Evolutionary conservation across 2,888 invertebrate genomes (phyloP), one percentile per base, ranked within the genome.

Genomic region (Metacarcinus magister): DNA sequence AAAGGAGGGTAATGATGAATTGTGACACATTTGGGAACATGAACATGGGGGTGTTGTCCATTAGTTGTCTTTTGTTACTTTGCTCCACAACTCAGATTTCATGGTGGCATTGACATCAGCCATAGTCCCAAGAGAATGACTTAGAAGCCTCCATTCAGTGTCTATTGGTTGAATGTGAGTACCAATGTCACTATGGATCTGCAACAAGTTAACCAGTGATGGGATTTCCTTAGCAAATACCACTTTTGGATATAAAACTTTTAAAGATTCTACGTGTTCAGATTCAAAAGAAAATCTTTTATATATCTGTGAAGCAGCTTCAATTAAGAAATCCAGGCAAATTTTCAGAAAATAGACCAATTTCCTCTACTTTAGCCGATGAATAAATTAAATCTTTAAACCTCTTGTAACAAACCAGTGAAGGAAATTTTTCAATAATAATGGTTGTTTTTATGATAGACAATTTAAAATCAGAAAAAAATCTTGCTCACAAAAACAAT

Each of bases 61-160:
- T 92, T 92, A 46, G 92, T 48, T 43, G 43, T 46, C 43, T 19
- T 44, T 46, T 46, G 0, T 44, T 92, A 92, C 46, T 92, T 2
- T 92, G 46, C 46, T 92, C 92, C 92, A 46, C 4, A 46, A 46
- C 46, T 92, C 92, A 44, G 92, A 44, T 44, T 16, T 23, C 92
- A 92, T 92, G 48, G 43, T 8, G 46, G 92, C n/a, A 92, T 92
- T 92, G 23, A 92, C 92, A 92, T 46, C 19, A 92, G 44, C 16
- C 46, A 46, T 46, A 92, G 46, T 92, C 23, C 46, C 92, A n/a
- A 92, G 48, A n/a, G 39, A 92, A 93, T 3, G 48, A 60, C 28
- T 32, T 28, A 92, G 92, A 23, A 93, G 32, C 93, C 93, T 93
- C 7, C 54, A 93, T 93, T 93, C 93, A 48, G 54, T 93, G 93